Percentiles rank a stretch among this genome's conserved stretches.
Evolutionary conservation across 2,888 invertebrate genomes (phyloP).

Genomic region (Cephonodes hylas): DNA sequence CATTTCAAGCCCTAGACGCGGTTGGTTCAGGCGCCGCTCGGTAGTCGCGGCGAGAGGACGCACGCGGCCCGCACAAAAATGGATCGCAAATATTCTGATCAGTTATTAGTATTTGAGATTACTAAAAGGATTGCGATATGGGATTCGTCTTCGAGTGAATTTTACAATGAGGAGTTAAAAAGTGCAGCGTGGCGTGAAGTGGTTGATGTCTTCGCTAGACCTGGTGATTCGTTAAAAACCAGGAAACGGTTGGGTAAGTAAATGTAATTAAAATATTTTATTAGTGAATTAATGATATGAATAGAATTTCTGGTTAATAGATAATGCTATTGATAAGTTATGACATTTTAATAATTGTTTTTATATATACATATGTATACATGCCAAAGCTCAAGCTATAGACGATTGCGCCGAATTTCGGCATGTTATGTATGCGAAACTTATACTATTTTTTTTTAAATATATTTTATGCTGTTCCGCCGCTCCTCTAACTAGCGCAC

Average conservation of each 20-base stretch:
- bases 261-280: not conserved
- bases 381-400: no score
- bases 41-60: not conserved
- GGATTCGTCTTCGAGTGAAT: not conserved
- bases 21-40: not conserved
- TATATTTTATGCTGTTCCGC: no score
- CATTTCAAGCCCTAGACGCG: not conserved
- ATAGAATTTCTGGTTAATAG: no score
- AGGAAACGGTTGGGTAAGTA: not conserved
- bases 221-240: not conserved
- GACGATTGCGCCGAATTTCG: no score
- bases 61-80: not conserved
- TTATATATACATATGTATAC: no score
- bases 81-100: not conserved
- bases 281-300: not conserved
- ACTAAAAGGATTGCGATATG: not conserved
- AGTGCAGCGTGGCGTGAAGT: not conserved
- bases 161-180: not conserved
- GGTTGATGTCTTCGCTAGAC: not conserved
- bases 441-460: no score
- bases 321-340: no score
- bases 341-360: no score
- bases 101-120: not conserved
- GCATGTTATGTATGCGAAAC: no score
- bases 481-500: no score